These are phyloP conservation scores for Toxostoma redivivum DNA, from an alignment of 2,113 vertebrate species.

Conservation along the genomic window DNA sequence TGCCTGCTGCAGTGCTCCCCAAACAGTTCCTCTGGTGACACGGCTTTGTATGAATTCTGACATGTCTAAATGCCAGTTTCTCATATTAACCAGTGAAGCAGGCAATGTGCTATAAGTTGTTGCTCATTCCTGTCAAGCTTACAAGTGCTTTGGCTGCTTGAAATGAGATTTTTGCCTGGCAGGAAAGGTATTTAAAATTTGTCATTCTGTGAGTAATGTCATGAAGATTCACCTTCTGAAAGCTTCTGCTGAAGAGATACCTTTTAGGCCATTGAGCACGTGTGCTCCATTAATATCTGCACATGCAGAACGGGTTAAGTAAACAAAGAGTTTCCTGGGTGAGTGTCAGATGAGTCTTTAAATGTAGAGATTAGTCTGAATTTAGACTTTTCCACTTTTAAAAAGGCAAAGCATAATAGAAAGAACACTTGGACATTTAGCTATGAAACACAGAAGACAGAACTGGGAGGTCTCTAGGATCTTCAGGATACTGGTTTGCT, in stretches of 20 bases:
- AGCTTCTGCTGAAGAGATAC: not conserved
- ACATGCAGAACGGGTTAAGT: not conserved
- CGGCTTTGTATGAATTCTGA: not conserved
- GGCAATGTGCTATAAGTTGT: not conserved
- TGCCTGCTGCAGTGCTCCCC: not conserved
- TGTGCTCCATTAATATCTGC: not conserved
- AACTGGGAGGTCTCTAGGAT: not conserved
- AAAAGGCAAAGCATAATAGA: not conserved
- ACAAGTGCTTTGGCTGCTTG: not conserved
- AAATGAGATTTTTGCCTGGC: not conserved
- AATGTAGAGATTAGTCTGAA: not conserved
- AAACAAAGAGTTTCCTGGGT: not conserved
- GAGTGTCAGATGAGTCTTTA: not conserved
- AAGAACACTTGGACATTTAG: not conserved
- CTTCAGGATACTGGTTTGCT: not conserved
- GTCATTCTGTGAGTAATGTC: not conserved
- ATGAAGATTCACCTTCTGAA: not conserved
- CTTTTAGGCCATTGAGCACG: not conserved
- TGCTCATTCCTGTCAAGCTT: not conserved
- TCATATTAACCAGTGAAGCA: not conserved
- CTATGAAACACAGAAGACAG: not conserved
- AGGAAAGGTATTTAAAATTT: not conserved
- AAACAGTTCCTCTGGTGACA: not conserved
- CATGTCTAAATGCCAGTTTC: not conserved
- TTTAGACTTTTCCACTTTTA: not conserved